Conservation (phyloP, 2,797 vertebrate genomes). For the Oryzias sinensis region DNA sequence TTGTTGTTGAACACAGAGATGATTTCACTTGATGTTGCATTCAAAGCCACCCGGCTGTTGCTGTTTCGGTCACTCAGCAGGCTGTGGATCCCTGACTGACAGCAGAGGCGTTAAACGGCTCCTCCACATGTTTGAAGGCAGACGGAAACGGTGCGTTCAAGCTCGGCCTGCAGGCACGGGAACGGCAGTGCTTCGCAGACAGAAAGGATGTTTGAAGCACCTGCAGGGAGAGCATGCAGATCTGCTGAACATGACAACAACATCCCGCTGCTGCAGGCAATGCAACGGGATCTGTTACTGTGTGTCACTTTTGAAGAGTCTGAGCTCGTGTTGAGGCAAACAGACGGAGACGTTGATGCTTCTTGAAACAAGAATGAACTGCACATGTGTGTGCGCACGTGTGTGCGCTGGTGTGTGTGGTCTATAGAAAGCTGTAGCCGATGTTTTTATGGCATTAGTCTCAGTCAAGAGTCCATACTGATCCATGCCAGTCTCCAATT, state of each 20-base stretch:
- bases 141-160: neutral
- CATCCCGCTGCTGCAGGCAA: conserved; percentile 14
- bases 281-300: too few species aligned
- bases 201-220: conserved; percentile 14
- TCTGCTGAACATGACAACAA: conserved; percentile 1
- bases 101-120: neutral
- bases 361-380: too few species aligned
- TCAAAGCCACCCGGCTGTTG: too few species aligned
- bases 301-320: too few species aligned
- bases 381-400: too few species aligned
- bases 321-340: too few species aligned
- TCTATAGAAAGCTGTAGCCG: too few species aligned
- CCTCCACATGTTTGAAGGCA: neutral
- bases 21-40: neutral
- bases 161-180: conserved; percentile 14
- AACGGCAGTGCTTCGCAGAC: neutral
- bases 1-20: neutral
- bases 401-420: too few species aligned
- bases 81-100: neutral
- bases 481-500: too few species aligned
- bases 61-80: neutral
- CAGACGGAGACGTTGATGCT: too few species aligned
- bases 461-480: too few species aligned
- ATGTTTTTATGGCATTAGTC: too few species aligned
- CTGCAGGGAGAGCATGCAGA: conserved; percentile 6